Percentiles rank a stretch among this genome's conserved stretches.
These are phyloP conservation scores for Cryptophagus acutangulus DNA, from an alignment of 2,888 invertebrate species.

Conservation along the genomic window DNA sequence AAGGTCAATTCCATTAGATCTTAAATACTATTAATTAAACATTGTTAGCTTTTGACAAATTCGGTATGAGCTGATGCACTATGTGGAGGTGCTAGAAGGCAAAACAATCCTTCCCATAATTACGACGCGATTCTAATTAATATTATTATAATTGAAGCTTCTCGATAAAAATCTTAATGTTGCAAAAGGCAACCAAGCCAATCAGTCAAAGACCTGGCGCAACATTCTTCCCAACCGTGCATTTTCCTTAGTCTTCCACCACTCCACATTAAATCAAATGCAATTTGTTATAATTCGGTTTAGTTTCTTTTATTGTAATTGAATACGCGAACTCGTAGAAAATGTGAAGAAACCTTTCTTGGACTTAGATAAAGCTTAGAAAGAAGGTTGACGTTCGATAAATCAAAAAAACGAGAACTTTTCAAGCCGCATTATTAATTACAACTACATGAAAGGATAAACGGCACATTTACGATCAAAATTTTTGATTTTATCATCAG, in stretches of 20 bases:
- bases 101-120: conserved; percentile 6
- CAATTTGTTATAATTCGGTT: no score
- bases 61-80: no score
- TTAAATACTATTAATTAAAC: no score
- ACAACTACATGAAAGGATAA: background rate
- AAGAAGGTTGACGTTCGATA: conserved; percentile 2
- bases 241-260: no score
- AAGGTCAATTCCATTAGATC: background rate
- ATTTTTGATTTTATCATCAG: conserved; percentile 1
- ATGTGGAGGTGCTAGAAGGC: background rate
- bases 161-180: conserved; percentile 13
- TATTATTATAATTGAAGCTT: conserved; percentile 13
- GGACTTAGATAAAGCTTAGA: conserved; percentile 31
- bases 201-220: conserved; percentile 11
- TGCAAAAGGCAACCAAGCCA: conserved; percentile 8
- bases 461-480: background rate
- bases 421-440: no score
- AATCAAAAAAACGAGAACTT: no score
- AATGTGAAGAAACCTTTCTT: conserved; percentile 38
- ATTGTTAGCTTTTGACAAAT: no score
- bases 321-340: conserved; percentile 33
- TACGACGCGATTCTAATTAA: conserved; percentile 5
- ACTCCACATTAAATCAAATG: no score
- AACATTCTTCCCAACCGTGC: no score
- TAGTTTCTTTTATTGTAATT: conserved; percentile 2